phyloP scores from a whole-genome alignment of 2,888 invertebrate species.

The Trichogramma evanescens region DNA sequence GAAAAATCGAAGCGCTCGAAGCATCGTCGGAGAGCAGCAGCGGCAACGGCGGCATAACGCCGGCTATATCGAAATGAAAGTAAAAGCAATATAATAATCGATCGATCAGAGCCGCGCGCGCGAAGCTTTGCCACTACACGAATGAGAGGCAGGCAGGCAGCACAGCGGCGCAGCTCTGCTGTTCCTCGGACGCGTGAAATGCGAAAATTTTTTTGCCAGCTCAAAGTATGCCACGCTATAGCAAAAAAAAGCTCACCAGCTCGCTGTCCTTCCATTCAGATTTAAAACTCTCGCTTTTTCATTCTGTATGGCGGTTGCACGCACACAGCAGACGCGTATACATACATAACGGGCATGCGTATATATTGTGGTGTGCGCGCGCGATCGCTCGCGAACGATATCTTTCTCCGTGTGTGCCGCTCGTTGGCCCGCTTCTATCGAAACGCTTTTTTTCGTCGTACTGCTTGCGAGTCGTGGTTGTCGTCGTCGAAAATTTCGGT shows the following conservation, averaged over 20 bases:
- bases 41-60: too few relatives aligned
- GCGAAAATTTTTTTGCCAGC: slow-evolving; percentile 18
- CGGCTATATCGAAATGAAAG: slow-evolving; percentile 6
- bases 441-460: neutral
- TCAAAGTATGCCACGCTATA: slow-evolving; percentile 20
- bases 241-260: slow-evolving; percentile 4
- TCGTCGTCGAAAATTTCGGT: too few relatives aligned
- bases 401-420: neutral
- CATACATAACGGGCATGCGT: too few relatives aligned
- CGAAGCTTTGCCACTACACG: neutral
- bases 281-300: slow-evolving; percentile 23
- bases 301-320: neutral
- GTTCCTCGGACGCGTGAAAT: slow-evolving; percentile 10
- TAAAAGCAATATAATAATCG: slow-evolving; percentile 24
- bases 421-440: too few relatives aligned
- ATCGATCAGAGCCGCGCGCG: slow-evolving; percentile 1
- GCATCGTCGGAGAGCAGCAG: too few relatives aligned
- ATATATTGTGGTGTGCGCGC: too few relatives aligned
- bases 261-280: slow-evolving; percentile 17
- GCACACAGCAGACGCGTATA: too few relatives aligned
- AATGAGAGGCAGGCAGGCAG: too few relatives aligned
- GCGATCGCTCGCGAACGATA: neutral
- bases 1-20: too few relatives aligned
- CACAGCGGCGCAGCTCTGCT: neutral
- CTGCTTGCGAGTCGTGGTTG: neutral